A percentile compares a stretch with the other conserved stretches of the same genome.
Conservation (phyloP, 2,797 vertebrate species). For the Eleutherodactylus coqui region DNA sequence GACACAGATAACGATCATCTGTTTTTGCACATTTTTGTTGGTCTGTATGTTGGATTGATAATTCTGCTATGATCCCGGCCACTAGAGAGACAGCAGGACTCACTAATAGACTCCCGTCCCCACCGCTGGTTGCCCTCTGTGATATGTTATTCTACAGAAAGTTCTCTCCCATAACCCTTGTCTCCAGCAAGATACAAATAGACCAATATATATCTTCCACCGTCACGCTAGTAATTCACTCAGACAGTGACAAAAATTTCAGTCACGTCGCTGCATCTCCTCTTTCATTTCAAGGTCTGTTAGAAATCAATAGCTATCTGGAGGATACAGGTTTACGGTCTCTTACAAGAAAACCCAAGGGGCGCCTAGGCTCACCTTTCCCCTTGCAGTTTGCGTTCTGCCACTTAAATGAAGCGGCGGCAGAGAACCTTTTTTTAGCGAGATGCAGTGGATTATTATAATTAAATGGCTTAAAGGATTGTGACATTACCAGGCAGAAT, state of each 20-base stretch:
- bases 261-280: slow-evolving; percentile 51
- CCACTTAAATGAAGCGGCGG: slow-evolving; percentile 22
- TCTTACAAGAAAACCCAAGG: slow-evolving; percentile 45
- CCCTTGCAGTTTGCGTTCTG: slow-evolving; percentile 15
- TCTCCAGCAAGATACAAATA: slow-evolving; percentile 33
- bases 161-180: slow-evolving; percentile 3
- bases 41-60: no score
- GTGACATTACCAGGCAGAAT: slow-evolving; percentile 42
- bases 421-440: slow-evolving; percentile 29
- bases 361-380: not conserved
- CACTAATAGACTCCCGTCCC: slow-evolving; percentile 22
- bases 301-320: slow-evolving; percentile 60
- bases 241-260: slow-evolving; percentile 44
- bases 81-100: not conserved
- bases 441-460: slow-evolving; percentile 57
- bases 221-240: slow-evolving; percentile 38
- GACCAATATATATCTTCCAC: slow-evolving; percentile 43
- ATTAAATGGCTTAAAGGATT: slow-evolving; percentile 55
- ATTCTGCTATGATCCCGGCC: not conserved
- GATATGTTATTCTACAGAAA: slow-evolving; percentile 27
- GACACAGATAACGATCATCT: no score
- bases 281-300: slow-evolving; percentile 63
- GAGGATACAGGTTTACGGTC: slow-evolving; percentile 53
- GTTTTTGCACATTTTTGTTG: no score
- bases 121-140: not conserved